These are phyloP conservation scores for Serilophus lunatus DNA, from an alignment of 2,113 vertebrate genomes.

Conservation along the genomic window DNA sequence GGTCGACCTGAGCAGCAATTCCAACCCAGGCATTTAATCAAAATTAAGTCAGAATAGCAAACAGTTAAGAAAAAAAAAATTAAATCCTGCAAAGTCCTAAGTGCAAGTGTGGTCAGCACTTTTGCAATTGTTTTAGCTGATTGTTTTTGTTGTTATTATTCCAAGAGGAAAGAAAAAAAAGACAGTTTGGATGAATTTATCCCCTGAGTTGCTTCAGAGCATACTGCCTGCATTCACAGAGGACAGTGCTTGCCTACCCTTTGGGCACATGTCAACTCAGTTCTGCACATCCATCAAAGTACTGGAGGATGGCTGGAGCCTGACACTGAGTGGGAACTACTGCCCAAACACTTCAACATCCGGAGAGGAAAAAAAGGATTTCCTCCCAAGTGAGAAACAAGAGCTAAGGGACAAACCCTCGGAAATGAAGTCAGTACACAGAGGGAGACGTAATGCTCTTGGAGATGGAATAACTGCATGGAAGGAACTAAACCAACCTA, in stretches of 20 bases:
- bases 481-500: neutral
- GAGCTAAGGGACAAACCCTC: neutral
- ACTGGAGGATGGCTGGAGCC: neutral
- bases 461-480: neutral
- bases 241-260: neutral
- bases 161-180: neutral
- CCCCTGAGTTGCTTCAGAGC: neutral
- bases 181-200: neutral
- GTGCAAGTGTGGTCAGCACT: neutral
- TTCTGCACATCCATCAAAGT: neutral
- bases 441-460: neutral
- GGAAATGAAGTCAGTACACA: conserved; percentile 8
- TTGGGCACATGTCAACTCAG: neutral
- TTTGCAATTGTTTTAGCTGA: neutral
- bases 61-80: neutral
- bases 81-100: neutral
- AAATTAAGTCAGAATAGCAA: neutral
- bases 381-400: neutral
- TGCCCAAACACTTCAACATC: neutral
- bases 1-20: neutral
- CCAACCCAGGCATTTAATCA: neutral
- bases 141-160: neutral
- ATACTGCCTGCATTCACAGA: neutral
- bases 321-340: neutral
- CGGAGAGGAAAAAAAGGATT: neutral